Base-by-base conservation (phyloP, 2,888 invertebrate species). In the Halictus ligatus region DNA sequence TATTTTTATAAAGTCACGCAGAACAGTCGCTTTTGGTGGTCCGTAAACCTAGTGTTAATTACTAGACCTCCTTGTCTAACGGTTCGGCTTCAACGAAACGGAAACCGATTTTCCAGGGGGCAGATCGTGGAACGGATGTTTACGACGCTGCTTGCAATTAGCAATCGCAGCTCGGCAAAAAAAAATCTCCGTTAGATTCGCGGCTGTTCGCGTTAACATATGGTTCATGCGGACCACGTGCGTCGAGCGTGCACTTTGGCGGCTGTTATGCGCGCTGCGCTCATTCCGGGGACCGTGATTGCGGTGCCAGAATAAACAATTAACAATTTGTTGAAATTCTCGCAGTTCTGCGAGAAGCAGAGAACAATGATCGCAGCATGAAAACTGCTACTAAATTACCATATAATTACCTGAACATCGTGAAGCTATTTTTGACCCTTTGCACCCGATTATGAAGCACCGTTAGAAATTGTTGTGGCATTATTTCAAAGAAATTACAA, bases 171-270 rank as follows among this genome's bases (percentile, higher is more conserved):
- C 77, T 67, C 71, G 18, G 35, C n/a, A 48, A 15, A 50, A 48
- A 15, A 50, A 50, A 35, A n/a, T 10, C 29, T 18, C 67, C 71
- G 76, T 75, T 75, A 71, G 71, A 78, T 71, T 50, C 29, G n/a
- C 60, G 25, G 54, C 76, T 64, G 43, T 83, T 43, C 29, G 29
- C 21, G 72, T 78, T 81, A 86, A 88, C 90, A 89, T 89, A 89
- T 89, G 89, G 90, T 58, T 58, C n/a, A 35, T 15, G 43, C 76
- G n/a, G 50, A 15, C 75, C 84, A 89, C 88, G 83, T 86, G 89
- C 40, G 40, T 8, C 8, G 2, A 50, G 50, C 48, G 13, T 25
- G 48, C 35, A 54, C 60, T 54, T 25, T 48, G 6, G 5, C 46
- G 46, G 18, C 2, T 15, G 60, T 60, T 12, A 2, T 12, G 7